Base-by-base conservation (phyloP, 1,140 invertebrate genomes). In the Glossosoma conforme region DNA sequence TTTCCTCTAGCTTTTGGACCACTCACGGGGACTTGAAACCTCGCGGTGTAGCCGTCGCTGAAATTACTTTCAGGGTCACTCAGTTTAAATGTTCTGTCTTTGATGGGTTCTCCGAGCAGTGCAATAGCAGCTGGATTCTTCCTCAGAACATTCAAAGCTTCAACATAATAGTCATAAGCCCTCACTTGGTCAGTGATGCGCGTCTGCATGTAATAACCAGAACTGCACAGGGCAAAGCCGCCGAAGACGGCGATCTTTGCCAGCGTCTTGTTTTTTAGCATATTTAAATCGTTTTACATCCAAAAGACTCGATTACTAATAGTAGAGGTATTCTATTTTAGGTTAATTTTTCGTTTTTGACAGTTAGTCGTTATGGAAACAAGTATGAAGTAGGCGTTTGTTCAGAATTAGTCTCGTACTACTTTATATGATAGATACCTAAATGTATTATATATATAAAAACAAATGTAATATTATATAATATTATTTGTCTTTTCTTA, bases 101-200 rank as follows among this genome's bases (percentile, higher is more conserved):
- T 79, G 5, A 85, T 81, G 0, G 83, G 83, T 60, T 84, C 77
- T 11, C 83, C 83, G 28, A 85, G 61, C 32, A 81, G 66, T 32
- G 72, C 56, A 1, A 80, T 66, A 11, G 81, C 79, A 15, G 77
- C 77, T 25, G 68, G 58, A 60, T 84, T 72, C 4, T 57, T 62
- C 28, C 77, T 62, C 4, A 84, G 56, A 9, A 60, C 70, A 58
- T 77, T 70, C 8, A 83, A 50, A 5, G 81, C 80, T 49, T 74
- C 62, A 59, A 73, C 77, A 58, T 79, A 84, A 62, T 77, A 81
- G 4, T 79, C 75, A 2, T 68, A 59, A 24, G 67, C 50, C 52
- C 65, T 63, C 2, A 80, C 62, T n/a, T 69, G 66, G 10, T 72
- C 60, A 48, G 74, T 66, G 3, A 77, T 64, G 61, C 69, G 72